Evolutionary conservation across 2,888 invertebrate genomes (phyloP).

Genomic region (Diploptera punctata): DNA sequence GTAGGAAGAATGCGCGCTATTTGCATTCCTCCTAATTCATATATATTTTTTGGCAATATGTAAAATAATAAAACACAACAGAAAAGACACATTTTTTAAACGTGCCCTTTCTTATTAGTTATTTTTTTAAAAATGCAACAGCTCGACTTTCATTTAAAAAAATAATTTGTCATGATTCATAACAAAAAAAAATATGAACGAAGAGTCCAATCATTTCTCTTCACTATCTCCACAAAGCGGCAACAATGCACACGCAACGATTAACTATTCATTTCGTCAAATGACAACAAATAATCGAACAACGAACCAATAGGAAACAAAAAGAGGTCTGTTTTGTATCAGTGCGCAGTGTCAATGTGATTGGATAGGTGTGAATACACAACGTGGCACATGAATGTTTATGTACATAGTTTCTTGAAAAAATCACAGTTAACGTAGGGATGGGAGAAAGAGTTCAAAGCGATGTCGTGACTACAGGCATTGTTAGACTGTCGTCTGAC

Average conservation of each 20-base stretch:
- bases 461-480: conserved; percentile 59
- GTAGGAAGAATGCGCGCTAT: background rate
- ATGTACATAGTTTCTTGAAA: conserved; percentile 27
- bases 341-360: background rate
- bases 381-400: background rate
- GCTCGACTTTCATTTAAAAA: conserved; percentile 26
- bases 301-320: conserved; percentile 30
- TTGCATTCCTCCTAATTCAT: conserved; percentile 13
- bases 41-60: conserved; percentile 20
- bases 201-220: conserved; percentile 8
- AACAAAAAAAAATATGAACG: conserved; percentile 10
- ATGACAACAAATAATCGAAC: conserved; percentile 29
- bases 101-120: background rate
- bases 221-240: conserved; percentile 22
- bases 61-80: conserved; percentile 5
- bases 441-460: conserved; percentile 52
- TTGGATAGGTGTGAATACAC: background rate
- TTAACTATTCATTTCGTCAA: conserved; percentile 8
- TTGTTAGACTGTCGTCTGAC: conserved; percentile 51
- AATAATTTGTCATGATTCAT: conserved; percentile 24
- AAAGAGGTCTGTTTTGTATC: conserved; percentile 11
- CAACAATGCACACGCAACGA: conserved; percentile 24
- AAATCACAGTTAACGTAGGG: conserved; percentile 24
- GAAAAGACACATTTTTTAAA: conserved; percentile 9
- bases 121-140: conserved; percentile 25